Conservation (phyloP, 2,113 vertebrate species). For the Syngnathus scovelli region DNA sequence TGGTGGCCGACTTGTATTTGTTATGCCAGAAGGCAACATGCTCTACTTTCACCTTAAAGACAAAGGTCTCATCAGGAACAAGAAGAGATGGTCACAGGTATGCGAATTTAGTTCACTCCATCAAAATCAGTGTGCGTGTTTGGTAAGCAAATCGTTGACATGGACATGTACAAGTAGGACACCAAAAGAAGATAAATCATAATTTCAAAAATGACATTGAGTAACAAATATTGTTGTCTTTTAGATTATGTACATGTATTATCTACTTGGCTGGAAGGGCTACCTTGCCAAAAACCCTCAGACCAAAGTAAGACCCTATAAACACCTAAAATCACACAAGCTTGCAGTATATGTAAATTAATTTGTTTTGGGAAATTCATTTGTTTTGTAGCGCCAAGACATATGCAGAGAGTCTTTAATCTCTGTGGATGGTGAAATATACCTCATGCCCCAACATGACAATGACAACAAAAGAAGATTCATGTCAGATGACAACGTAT, state of each 20-base stretch:
- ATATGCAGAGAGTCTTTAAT: slow-evolving; percentile 58
- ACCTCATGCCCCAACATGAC: slow-evolving; percentile 49
- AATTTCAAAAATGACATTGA: background rate
- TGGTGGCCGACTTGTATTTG: slow-evolving; percentile 70
- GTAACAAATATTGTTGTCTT: slow-evolving; percentile 25
- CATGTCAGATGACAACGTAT: slow-evolving; percentile 71
- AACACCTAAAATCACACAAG: background rate
- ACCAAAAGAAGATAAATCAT: background rate
- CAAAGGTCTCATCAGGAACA: slow-evolving; percentile 71
- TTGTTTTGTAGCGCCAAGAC: slow-evolving; percentile 43
- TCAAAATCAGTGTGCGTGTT: background rate
- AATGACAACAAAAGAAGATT: slow-evolving; percentile 66
- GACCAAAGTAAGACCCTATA: slow-evolving; percentile 48
- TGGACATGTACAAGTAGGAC: background rate
- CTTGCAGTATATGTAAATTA: background rate
- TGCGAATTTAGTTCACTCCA: background rate
- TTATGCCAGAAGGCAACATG: slow-evolving; percentile 75
- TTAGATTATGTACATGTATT: slow-evolving; percentile 80
- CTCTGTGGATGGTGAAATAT: slow-evolving; percentile 63
- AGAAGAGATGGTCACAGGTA: slow-evolving; percentile 81
- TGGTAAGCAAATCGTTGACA: too few relatives aligned
- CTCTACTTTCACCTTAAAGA: slow-evolving; percentile 75
- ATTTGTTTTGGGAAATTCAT: background rate
- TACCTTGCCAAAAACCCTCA: slow-evolving; percentile 69
- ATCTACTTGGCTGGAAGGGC: slow-evolving; percentile 77